Conservation (phyloP, 2,797 vertebrate species). For the Chaetophractus vellerosus region DNA sequence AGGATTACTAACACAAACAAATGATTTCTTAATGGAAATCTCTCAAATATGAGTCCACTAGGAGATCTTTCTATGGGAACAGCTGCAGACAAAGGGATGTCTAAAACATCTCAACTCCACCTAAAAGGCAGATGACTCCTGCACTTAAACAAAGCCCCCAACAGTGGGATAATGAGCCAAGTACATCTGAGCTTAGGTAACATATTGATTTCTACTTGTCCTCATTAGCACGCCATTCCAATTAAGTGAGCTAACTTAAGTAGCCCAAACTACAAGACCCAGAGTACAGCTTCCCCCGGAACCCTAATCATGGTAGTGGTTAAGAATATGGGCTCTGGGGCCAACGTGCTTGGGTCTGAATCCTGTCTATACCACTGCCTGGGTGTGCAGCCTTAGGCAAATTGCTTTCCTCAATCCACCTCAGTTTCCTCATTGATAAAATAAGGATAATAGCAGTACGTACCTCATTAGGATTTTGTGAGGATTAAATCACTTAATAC, state of each 20-base stretch:
- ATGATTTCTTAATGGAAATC: slow-evolving; percentile 3
- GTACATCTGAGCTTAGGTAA: not conserved
- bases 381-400: not conserved
- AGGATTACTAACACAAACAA: not conserved
- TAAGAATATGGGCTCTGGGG: not conserved
- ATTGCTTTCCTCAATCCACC: not conserved
- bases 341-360: not conserved
- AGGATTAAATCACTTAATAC: not conserved
- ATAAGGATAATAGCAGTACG: not conserved
- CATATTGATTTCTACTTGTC: not conserved
- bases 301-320: not conserved
- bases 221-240: slow-evolving; percentile 10
- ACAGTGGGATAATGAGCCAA: not conserved
- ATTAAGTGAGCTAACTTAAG: not conserved
- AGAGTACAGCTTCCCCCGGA: not conserved
- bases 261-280: not conserved
- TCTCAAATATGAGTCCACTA: not conserved
- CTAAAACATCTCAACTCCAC: not conserved
- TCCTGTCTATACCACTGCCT: not conserved
- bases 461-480: not conserved
- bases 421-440: slow-evolving; percentile 10
- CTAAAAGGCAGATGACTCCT: not conserved
- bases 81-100: not conserved
- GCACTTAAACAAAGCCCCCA: not conserved
- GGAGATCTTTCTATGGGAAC: not conserved